phyloP scores from a whole-genome alignment of 2,888 invertebrate species.

The Hymenopus coronatus region DNA sequence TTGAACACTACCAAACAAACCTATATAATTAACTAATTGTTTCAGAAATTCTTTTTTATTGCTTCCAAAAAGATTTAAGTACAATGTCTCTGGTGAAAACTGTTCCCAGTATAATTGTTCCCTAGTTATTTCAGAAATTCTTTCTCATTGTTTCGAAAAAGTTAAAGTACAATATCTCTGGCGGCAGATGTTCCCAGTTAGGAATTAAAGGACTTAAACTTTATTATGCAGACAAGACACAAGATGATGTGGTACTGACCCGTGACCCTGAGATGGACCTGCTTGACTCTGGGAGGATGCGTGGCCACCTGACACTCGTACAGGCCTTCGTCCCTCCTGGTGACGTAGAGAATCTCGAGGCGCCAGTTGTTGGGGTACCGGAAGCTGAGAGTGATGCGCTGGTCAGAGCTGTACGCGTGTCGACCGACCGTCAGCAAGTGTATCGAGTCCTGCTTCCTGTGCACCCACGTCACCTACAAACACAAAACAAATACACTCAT shows the following conservation, averaged over 20 bases:
- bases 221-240: background rate
- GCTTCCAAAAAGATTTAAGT: no score
- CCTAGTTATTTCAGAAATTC: no score
- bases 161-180: no score
- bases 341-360: constrained; percentile 58
- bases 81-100: no score
- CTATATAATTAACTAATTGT: no score
- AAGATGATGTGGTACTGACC: constrained; percentile 40
- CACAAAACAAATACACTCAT: constrained; percentile 1
- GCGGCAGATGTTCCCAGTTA: no score
- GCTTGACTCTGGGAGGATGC: constrained; percentile 59
- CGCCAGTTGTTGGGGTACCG: constrained; percentile 63
- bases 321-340: constrained; percentile 58
- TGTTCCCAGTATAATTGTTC: no score
- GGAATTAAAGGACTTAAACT: no score
- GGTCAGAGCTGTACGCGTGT: constrained; percentile 57
- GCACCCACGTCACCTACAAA: constrained; percentile 60
- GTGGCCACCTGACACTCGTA: constrained; percentile 66
- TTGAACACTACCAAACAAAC: no score
- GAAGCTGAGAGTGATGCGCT: constrained; percentile 57
- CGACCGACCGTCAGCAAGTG: constrained; percentile 58
- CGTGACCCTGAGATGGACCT: constrained; percentile 57
- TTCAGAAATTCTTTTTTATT: no score
- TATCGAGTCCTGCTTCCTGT: constrained; percentile 55
- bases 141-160: no score